Evolutionary conservation across 92 coral and sea anemone genomes (phyloP), one percentile per base, ranked within the genome.

Genomic region (Palythoa caribaeorum): DNA sequence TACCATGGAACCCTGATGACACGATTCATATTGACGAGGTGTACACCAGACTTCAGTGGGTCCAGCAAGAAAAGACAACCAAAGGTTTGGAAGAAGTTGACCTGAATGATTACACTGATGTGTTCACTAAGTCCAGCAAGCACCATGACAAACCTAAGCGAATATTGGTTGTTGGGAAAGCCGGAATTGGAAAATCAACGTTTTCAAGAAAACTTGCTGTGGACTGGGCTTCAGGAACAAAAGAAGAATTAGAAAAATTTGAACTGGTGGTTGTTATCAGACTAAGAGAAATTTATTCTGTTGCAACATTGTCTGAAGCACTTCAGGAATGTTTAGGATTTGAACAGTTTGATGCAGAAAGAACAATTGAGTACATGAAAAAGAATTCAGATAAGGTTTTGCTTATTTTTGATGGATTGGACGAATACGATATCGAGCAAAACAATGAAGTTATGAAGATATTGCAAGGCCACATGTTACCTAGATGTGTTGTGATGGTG

Each of bases 51-150:
- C 63, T 76, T 19, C 38, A 48, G 38, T 76, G 80, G 80, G 80
- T 76, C 36, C 80, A 76, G 62, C 80, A 76, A 50, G 80, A 76
- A n/a, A 76, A 76, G 80, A 48, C 80, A 48, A 38, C 59, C 37
- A 19, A 48, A 48, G 79, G 62, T 6, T 17, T 4, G 60, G 0
- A 19, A 15, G 14, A 76, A 17, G 19, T 5, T 16, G 16, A 40
- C 37, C 62, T 76, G 62, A 19, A 76, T 1, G 63, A 76, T 50
- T 76, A 76, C 38, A 5, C 28, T 51, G 63, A 76, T 6, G 35
- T 76, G 16, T 76, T 76, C 79, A 76, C 38, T 5, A n/a, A 48
- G 62, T 76, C 79, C 62, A 76, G 62, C 62, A 48, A 76, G 60
- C 79, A 76, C 38, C 79, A 76, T 38, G 19, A 74, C 55, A 74